Base-by-base conservation (phyloP, 2,888 invertebrate genomes). In the Drosophila pseudotakahashii region DNA sequence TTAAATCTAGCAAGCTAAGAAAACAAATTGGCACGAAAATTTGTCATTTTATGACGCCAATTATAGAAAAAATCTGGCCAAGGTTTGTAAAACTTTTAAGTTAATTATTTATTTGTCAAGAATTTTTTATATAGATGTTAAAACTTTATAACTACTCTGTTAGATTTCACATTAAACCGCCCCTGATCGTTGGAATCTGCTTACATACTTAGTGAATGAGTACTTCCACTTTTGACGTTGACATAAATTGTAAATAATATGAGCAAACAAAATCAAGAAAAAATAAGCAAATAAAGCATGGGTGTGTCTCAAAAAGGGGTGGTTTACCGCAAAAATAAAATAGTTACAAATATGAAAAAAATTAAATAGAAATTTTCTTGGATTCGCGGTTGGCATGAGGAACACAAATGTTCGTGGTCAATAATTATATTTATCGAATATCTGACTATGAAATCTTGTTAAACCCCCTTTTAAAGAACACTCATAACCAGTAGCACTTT, bases 211-310 rank as follows among this genome's bases (percentile, higher is more conserved):
- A 45, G 66, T 45, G 44, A 66, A 66, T 66, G 51, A 64, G 66
- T 51, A 14, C 51, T 42, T 63, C 50, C 26, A 63, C 41, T 30
- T 64, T 51, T 55, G 53, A 66, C 64, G 70, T 76, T 79, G 82
- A 78, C 72, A 78, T 64, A 63, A 71, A 74, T 73, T 80, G 83
- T 80, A 83, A 86, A 81, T 76, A 86, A 83, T 81, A 72, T 70
- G 70, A 58, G 52, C 70, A 81, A 86, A 86, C 79, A 81, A 77
- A 79, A 61, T 71, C 34, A 47, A 58, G 30, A 62, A 50, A 47
- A 55, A 76, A 36, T 44, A 42, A 30, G 34, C 41, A 60, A 53
- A 36, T 9, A 54, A 23, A 14, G 11, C 45, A 57, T 51, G 41
- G 36, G 32, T 32, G 42, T 26, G 53, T n/a, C n/a, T 9, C 2